Conservation (phyloP, 2,113 vertebrate species). For the Argyrosomus japonicus region DNA sequence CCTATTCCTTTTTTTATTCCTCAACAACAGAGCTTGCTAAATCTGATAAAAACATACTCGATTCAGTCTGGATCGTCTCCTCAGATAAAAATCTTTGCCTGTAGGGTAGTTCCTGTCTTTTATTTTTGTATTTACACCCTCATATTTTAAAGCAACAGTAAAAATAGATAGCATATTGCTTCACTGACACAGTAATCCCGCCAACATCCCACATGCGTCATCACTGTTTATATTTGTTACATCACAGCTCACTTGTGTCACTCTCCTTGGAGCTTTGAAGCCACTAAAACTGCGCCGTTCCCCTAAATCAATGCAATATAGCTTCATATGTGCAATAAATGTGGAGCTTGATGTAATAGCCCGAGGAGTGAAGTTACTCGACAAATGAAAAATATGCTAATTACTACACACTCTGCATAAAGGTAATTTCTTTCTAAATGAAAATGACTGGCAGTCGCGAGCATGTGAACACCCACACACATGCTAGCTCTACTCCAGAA, state of each 20-base stretch:
- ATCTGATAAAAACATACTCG: background rate
- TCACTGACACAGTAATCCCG: constrained; percentile 24
- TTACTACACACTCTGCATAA: constrained; percentile 33
- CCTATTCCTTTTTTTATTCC: background rate
- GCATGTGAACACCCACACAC: constrained; percentile 1
- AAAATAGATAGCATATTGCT: constrained; percentile 32
- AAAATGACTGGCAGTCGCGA: constrained; percentile 32
- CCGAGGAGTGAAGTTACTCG: constrained; percentile 45
- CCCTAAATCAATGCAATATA: constrained; percentile 30
- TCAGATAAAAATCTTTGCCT: constrained; percentile 5
- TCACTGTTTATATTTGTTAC: constrained; percentile 26
- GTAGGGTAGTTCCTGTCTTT: constrained; percentile 3
- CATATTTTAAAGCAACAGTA: constrained; percentile 17
- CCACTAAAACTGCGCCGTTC: constrained; percentile 14
- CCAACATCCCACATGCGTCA: constrained; percentile 26
- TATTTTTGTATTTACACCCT: constrained; percentile 8
- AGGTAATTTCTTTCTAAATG: constrained; percentile 50
- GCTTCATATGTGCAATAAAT: constrained; percentile 53
- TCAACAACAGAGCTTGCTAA: background rate
- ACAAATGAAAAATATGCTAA: constrained; percentile 71
- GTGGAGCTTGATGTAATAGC: constrained; percentile 47
- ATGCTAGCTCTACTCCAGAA: no score
- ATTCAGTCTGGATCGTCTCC: constrained; percentile 8
- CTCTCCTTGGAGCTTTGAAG: background rate
- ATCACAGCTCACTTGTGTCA: constrained; percentile 26